Percentiles rank a stretch among this genome's conserved stretches.
Conservation (phyloP, 2,113 vertebrate genomes). For the Sander vitreus region DNA sequence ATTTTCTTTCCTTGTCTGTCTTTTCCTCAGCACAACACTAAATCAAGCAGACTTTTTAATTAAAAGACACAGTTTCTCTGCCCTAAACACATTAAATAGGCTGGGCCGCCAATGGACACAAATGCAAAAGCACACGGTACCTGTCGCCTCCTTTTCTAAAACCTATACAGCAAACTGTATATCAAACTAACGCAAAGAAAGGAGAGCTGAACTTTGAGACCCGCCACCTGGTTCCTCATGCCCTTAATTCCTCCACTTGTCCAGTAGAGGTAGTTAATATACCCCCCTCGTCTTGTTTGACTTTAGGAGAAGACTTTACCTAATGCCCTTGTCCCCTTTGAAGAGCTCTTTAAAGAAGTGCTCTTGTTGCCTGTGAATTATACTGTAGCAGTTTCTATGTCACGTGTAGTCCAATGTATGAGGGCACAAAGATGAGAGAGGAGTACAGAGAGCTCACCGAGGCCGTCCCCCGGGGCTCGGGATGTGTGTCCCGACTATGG, state of each 20-base stretch:
- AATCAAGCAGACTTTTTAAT: conserved; percentile 76
- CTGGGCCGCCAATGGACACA: conserved; percentile 20
- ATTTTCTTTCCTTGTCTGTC: conserved; percentile 29
- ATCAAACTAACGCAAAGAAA: conserved; percentile 29
- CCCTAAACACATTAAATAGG: conserved; percentile 37
- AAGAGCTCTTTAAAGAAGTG: conserved; percentile 73
- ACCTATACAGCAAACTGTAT: conserved; percentile 10
- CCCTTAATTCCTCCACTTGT: conserved; percentile 49
- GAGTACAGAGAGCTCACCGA: conserved; percentile 49
- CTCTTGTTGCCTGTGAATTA: conserved; percentile 54
- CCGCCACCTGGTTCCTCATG: conserved; percentile 2
- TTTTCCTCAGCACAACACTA: conserved; percentile 54
- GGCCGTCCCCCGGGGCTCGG: conserved; percentile 47
- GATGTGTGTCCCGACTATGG: conserved; percentile 72
- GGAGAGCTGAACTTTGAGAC: conserved; percentile 41
- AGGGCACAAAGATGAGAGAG: conserved; percentile 60
- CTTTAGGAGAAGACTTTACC: conserved; percentile 48
- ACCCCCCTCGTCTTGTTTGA: conserved; percentile 45
- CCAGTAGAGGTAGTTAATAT: conserved; percentile 52
- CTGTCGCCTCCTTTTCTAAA: conserved; percentile 7
- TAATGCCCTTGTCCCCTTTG: conserved; percentile 44
- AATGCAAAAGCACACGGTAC: conserved; percentile 7
- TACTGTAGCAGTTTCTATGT: conserved; percentile 37
- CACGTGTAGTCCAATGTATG: conserved; percentile 58
- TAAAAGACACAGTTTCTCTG: conserved; percentile 70